Conservation (phyloP, 2,113 vertebrate species). For the Puffinus mauretanicus region DNA sequence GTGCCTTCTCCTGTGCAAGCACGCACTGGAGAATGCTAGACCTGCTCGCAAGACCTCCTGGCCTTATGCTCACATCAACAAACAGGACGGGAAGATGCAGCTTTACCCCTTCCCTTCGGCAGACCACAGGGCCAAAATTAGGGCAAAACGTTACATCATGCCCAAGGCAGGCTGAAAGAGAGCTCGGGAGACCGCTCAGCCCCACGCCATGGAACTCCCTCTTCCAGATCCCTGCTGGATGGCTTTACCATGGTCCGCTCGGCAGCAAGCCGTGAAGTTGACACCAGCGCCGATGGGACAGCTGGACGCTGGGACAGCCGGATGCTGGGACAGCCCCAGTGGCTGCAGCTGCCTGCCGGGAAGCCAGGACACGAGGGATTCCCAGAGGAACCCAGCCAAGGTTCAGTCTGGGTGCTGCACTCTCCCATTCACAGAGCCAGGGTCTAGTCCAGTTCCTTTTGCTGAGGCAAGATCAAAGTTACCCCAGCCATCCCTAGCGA, state of each 20-base stretch:
- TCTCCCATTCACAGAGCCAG: neutral
- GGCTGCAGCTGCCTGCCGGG: neutral
- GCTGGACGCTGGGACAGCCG: too few relatives aligned
- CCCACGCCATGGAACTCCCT: neutral
- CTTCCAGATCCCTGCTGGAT: neutral
- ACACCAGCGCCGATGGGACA: neutral
- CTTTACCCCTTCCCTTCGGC: neutral
- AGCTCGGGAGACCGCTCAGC: neutral
- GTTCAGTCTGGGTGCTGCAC: conserved; percentile 5
- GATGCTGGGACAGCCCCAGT: neutral
- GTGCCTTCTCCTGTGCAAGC: neutral
- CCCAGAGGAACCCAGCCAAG: conserved; percentile 24
- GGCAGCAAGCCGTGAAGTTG: neutral
- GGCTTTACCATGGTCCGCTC: neutral
- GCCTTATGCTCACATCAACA: neutral
- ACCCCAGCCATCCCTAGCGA: neutral
- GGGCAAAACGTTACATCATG: neutral
- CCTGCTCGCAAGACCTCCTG: neutral
- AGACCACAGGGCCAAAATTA: neutral
- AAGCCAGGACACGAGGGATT: conserved; percentile 20
- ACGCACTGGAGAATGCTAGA: neutral
- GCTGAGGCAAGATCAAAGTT: neutral
- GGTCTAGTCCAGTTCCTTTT: neutral
- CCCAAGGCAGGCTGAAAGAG: neutral
- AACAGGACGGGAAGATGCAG: neutral